phyloP scores from a whole-genome alignment of 37 sponge, comb jelly and placozoan species.

The Agelas oroides region DNA sequence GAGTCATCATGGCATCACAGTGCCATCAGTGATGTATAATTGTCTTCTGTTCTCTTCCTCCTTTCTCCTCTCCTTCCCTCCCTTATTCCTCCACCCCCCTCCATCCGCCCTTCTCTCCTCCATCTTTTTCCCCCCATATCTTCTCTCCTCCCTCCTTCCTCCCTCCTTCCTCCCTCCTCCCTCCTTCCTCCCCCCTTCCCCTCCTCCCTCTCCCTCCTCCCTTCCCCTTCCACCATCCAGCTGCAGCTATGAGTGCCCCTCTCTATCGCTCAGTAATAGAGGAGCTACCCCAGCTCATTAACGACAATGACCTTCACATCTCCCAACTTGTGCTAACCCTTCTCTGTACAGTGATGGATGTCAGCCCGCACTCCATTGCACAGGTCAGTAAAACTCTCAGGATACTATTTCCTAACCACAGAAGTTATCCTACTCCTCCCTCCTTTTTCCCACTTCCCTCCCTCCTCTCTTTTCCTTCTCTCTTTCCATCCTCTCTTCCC shows the following conservation, averaged over 20 bases:
- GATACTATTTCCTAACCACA: neutral
- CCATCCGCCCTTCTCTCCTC: too few species aligned
- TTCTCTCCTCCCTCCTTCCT: too few species aligned
- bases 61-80: too few species aligned
- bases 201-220: too few species aligned
- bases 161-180: too few species aligned
- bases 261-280: constrained; percentile 74
- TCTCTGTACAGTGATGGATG: constrained; percentile 63
- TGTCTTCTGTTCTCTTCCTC: neutral
- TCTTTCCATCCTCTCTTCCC: neutral
- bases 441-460: neutral
- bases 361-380: constrained; percentile 62
- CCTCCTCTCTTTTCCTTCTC: neutral
- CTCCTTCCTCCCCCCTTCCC: too few species aligned
- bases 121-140: too few species aligned
- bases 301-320: constrained; percentile 93
- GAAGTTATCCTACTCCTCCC: neutral
- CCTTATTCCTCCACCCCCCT: neutral
- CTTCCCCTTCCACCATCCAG: neutral
- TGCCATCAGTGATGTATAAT: too few species aligned
- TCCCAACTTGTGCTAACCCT: constrained; percentile 89
- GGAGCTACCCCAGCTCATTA: constrained; percentile 90
- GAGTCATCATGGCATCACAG: neutral
- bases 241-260: constrained; percentile 33
- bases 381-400: constrained; percentile 13